Percentiles rank a stretch among this genome's conserved stretches.
These are phyloP conservation scores for Paratilapia polleni DNA, from an alignment of 2,113 vertebrate species.

Conservation along the genomic window DNA sequence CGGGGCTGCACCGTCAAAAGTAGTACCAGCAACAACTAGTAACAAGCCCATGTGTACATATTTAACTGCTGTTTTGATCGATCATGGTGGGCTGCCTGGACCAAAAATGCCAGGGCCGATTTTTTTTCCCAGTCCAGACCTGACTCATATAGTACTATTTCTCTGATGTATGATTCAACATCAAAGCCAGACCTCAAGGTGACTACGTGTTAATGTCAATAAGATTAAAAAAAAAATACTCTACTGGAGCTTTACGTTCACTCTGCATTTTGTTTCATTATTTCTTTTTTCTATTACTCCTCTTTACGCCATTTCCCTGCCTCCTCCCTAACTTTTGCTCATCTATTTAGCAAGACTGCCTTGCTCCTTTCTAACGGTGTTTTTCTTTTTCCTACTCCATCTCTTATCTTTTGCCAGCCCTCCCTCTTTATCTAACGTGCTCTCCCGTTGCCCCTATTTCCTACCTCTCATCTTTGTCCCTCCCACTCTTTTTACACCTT, in stretches of 20 bases:
- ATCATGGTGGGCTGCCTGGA: no score
- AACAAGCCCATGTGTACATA: no score
- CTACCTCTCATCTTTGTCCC: slow-evolving; percentile 26
- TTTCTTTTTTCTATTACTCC: slow-evolving; percentile 36
- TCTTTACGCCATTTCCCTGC: slow-evolving; percentile 10
- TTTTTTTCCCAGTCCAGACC: no score
- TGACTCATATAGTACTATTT: not conserved
- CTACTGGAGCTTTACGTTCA: slow-evolving; percentile 15
- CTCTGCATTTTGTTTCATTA: slow-evolving; percentile 20
- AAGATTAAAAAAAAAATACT: slow-evolving; percentile 20
- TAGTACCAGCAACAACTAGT: no score
- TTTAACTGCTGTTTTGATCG: no score
- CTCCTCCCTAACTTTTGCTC: slow-evolving; percentile 12
- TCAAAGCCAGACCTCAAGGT: not conserved
- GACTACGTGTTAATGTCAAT: not conserved
- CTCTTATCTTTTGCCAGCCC: slow-evolving; percentile 40
- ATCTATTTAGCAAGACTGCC: slow-evolving; percentile 18
- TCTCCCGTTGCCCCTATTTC: slow-evolving; percentile 38
- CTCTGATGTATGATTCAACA: not conserved
- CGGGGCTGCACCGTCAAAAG: no score
- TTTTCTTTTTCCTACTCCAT: slow-evolving; percentile 13
- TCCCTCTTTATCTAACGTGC: slow-evolving; percentile 40
- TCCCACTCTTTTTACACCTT: slow-evolving; percentile 31
- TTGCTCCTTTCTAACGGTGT: not conserved
- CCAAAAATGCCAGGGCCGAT: no score